Evolutionary conservation across 2,888 invertebrate genomes (phyloP), one percentile per base, ranked within the genome.

Genomic region (Phrixothrix hirtus): DNA sequence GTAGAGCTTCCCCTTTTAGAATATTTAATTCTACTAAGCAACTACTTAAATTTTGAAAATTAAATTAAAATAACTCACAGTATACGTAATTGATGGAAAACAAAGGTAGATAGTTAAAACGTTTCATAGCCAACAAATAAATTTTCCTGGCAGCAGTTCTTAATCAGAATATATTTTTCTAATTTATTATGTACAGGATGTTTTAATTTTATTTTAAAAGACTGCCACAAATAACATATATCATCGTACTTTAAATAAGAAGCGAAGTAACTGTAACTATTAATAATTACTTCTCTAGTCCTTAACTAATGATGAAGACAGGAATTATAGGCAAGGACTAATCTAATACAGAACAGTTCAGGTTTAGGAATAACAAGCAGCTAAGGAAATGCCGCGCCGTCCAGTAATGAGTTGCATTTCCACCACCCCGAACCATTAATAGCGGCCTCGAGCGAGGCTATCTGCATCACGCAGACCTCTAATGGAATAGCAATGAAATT

Each of bases 401-500:
- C 39, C 54, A 58, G 60, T 56, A 61, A 61, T 61, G 57, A 59
- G 57, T 57, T 57, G 55, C 58, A 61, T 61, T n/a, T 61, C 58
- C 57, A 31, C 46, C 48, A 54, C 55, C 55, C 48, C 44, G 39
- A 47, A 54, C 59, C 55, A 61, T 61, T 61, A 61, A 55, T 55
- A 46, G 50, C 46, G 45, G 55, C 55, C 50, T 46, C 34, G 36
- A 55, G 57, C 59, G 64, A 66, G 69, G 72, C 72, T 75, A 74
- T 75, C 75, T 74, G 71, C 72, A 74, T 71, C 72, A 72, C 73
- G 74, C 74, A 71, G 71, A 71, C 71, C 73, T 72, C 72, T 75
- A 75, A 75, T 75, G 75, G 75, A 75, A 75, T 75, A 73, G 75
- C 75, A 75, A 75, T 75, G 75, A 74, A 75, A 75, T 75, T 75